Evolutionary conservation across 2,113 vertebrate genomes (phyloP), one percentile per base, ranked within the genome.

Genomic region (Microcebus murinus): DNA sequence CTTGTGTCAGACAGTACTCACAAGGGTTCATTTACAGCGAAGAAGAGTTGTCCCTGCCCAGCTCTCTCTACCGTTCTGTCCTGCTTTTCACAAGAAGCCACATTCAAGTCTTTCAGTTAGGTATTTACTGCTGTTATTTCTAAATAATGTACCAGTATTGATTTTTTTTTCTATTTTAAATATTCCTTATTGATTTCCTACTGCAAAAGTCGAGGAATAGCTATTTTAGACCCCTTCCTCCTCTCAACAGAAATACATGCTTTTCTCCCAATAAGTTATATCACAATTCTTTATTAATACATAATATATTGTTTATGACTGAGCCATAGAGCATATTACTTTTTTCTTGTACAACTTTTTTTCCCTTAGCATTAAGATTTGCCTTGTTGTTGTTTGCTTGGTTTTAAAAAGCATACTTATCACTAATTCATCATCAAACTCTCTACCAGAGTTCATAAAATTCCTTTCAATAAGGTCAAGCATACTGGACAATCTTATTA

Each of bases 91-190:
- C 9, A 94, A 65, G 91, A 25, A 91, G 59, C 50, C 36, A 86
- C 6, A 34, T 42, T 76, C 55, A 79, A 73, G 18, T 80, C 65
- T 74, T 74, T 39, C 4, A 74, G n/a, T 18, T 73, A 63, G 18
- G 25, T 6, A 88, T 29, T 48, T 70, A 89, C 36, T 31, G 79
- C 31, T 31, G 45, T 59, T 89, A 63, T 81, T 85, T 85, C 39
- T 61, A 91, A 55, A 48, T 36, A 61, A 80, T 70, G 80, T 23
- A 6, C 34, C 15, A 85, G 57, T 0, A 34, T 1, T 68, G 45
- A 63, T 74, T 81, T 10, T 39, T 45, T 82, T 81, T 87, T 34
- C 52, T n/a, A 88, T 71, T 93, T 91, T 82, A 92, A 93, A 85
- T 52, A 45, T 45, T 68, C 65, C 39, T 67, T 82, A 36, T 29